Conservation (phyloP, 2,113 vertebrate genomes). For the Coregonus clupeaformis region DNA sequence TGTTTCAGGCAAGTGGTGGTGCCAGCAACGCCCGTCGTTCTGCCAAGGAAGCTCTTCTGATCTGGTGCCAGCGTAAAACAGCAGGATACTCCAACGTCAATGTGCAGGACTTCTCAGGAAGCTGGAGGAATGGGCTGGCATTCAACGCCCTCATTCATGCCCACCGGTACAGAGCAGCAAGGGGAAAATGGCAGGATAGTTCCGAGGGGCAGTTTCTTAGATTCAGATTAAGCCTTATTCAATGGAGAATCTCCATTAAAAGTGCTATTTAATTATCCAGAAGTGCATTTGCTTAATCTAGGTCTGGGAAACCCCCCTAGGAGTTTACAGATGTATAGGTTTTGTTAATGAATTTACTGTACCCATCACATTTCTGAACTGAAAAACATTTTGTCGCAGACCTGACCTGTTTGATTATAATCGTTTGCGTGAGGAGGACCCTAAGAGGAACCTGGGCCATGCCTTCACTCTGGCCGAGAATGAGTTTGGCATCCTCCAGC, state of each 20-base stretch:
- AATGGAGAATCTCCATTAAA: too few relatives aligned
- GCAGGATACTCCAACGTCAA: constrained; percentile 77
- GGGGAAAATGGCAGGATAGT: too few relatives aligned
- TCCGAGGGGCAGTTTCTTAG: too few relatives aligned
- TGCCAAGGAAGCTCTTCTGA: constrained; percentile 86
- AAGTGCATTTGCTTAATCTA: too few relatives aligned
- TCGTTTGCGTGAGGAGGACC: constrained; percentile 63
- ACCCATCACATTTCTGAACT: too few relatives aligned
- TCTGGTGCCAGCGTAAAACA: constrained; percentile 91
- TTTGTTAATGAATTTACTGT: too few relatives aligned
- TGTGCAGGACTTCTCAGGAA: constrained; percentile 85
- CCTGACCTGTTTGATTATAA: constrained; percentile 85
- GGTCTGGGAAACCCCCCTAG: too few relatives aligned
- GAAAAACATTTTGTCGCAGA: constrained; percentile 58
- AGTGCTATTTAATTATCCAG: too few relatives aligned
- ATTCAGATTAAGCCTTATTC: too few relatives aligned
- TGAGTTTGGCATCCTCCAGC: constrained; percentile 81
- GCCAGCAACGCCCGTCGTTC: constrained; percentile 76
- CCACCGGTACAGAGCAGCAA: constrained; percentile 75
- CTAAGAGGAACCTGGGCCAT: constrained; percentile 75
- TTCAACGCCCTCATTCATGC: constrained; percentile 89
- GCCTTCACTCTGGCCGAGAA: constrained; percentile 82
- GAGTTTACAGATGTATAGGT: too few relatives aligned
- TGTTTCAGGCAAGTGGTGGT: constrained; percentile 73
- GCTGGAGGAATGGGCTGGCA: constrained; percentile 87